These are phyloP conservation scores for Bolinopsis microptera DNA, from an alignment of 37 sponge, comb jelly and placozoan species.

Conservation along the genomic window DNA sequence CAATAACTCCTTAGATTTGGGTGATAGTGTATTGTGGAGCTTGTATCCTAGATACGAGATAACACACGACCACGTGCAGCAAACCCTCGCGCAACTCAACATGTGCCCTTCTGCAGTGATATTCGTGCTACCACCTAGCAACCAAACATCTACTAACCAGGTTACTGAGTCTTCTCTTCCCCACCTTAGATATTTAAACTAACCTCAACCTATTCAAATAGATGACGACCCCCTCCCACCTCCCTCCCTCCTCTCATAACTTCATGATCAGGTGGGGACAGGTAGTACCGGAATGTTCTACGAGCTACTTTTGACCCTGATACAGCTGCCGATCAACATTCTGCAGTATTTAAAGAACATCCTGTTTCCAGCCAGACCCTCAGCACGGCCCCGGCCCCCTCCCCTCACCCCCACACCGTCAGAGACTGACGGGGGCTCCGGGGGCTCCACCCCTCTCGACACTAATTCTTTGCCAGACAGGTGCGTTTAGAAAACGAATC, in stretches of 20 bases:
- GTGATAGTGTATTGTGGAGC: constrained; percentile 31
- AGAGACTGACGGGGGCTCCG: neutral
- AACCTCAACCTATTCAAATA: too few species aligned
- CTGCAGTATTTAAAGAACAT: constrained; percentile 18
- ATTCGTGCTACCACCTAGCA: neutral
- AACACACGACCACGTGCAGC: neutral
- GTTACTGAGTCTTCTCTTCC: too few species aligned
- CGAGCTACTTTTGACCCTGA: neutral
- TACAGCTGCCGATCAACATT: constrained; percentile 17
- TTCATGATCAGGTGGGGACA: constrained; percentile 28
- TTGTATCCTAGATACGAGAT: constrained; percentile 47
- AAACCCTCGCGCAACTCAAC: neutral
- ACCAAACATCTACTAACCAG: neutral
- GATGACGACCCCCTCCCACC: too few species aligned
- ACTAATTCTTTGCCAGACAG: neutral
- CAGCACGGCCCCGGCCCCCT: constrained; percentile 9
- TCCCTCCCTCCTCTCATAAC: too few species aligned
- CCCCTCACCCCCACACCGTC: neutral
- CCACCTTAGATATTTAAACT: too few species aligned
- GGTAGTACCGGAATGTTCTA: neutral
- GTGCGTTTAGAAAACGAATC: too few species aligned
- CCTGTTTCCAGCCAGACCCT: neutral
- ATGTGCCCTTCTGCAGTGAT: constrained; percentile 63
- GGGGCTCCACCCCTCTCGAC: neutral
- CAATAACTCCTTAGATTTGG: too few species aligned